phyloP scores from a whole-genome alignment of 30 jellyfish, hydroid and myxozoan species.

The Hydra vulgaris region DNA sequence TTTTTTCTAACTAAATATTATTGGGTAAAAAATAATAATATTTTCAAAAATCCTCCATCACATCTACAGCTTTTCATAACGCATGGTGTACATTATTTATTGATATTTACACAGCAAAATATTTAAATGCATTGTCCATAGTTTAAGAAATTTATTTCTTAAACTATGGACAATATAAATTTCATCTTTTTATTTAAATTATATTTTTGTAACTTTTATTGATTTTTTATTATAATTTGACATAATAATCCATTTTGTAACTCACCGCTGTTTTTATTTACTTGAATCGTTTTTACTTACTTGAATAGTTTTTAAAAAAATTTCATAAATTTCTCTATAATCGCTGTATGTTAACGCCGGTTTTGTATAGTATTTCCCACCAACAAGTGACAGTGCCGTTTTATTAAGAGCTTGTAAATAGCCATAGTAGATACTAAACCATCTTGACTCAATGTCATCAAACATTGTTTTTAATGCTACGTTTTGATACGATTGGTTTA shows the following conservation, averaged over 20 bases:
- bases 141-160: no score
- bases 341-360: slow-evolving; percentile 38
- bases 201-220: no score
- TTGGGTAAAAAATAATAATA: no score
- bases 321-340: slow-evolving; percentile 29
- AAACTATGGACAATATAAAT: no score
- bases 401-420: slow-evolving; percentile 48
- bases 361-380: slow-evolving; percentile 1
- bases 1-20: no score
- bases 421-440: slow-evolving; percentile 80
- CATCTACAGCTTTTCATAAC: no score
- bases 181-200: no score
- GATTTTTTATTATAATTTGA: not conserved
- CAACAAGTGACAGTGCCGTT: slow-evolving; percentile 29
- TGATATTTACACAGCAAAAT: no score
- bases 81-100: no score
- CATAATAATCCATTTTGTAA: not conserved
- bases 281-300: not conserved
- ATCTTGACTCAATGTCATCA: slow-evolving; percentile 69
- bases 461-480: slow-evolving; percentile 45
- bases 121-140: no score
- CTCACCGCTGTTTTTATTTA: not conserved
- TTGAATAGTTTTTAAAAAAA: slow-evolving; percentile 4
- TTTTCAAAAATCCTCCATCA: no score
- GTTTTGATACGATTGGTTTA: slow-evolving; percentile 40